Conservation (phyloP, 2,797 vertebrate genomes). For the Enteromius fasciolatus region DNA sequence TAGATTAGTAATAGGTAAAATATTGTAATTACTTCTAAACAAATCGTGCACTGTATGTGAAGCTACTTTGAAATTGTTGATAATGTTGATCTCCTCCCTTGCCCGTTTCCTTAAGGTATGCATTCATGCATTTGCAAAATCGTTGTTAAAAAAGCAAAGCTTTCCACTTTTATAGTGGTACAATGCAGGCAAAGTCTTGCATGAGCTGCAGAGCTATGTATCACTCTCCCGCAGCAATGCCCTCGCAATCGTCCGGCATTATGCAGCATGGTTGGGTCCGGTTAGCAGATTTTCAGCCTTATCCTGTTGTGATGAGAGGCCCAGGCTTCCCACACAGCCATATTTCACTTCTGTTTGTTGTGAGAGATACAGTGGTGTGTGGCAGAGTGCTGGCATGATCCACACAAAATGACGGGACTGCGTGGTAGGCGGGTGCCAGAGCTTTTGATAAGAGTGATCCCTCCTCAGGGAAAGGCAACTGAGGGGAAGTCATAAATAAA, state of each 20-base stretch:
- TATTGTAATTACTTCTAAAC: not conserved
- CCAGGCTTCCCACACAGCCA: conserved; percentile 37
- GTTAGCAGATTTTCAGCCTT: conserved; percentile 42
- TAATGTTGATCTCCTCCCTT: conserved; percentile 2
- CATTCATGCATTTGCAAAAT: not conserved
- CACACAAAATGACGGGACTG: conserved; percentile 37
- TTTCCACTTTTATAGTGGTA: conserved; percentile 9
- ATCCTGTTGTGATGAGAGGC: conserved; percentile 54
- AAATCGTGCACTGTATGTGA: not conserved
- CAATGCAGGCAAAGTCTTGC: conserved; percentile 9
- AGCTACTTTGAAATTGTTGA: not conserved
- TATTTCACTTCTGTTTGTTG: conserved; percentile 43
- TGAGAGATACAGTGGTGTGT: conserved; percentile 45
- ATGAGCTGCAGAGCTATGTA: conserved; percentile 20
- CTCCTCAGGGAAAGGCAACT: conserved; percentile 58
- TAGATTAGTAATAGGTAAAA: not conserved
- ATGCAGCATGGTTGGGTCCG: conserved; percentile 21
- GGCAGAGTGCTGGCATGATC: conserved; percentile 52
- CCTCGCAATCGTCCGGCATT: conserved; percentile 8
- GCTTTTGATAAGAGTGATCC: conserved; percentile 66
- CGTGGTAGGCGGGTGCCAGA: conserved; percentile 49
- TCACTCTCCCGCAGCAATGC: conserved; percentile 11
- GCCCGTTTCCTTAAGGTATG: not conserved
- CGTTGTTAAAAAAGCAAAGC: conserved; percentile 4
- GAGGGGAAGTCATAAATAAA: conserved; percentile 69